Conservation (phyloP, 2,797 vertebrate species). For the Dendrocincla tyrannina region DNA sequence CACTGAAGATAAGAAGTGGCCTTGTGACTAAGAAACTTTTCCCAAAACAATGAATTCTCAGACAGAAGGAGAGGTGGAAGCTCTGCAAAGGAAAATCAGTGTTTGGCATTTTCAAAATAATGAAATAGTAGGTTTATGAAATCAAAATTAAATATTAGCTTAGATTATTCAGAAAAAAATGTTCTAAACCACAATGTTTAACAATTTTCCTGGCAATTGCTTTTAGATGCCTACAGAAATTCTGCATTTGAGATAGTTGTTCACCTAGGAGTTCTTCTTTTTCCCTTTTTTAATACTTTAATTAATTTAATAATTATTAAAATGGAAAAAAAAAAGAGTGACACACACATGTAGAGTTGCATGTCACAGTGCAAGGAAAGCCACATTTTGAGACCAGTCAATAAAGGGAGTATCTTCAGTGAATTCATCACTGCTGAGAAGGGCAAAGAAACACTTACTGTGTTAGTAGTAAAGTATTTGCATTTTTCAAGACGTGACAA, state of each 20-base stretch:
- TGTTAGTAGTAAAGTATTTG: not conserved
- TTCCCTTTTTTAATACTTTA: not conserved
- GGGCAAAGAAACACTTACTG: not conserved
- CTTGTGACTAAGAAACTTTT: not conserved
- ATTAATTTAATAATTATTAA: not conserved
- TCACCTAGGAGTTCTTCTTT: not conserved
- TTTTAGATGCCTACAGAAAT: not conserved
- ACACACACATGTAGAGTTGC: not conserved
- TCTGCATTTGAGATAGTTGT: not conserved
- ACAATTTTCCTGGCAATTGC: not conserved
- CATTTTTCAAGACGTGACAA: not conserved
- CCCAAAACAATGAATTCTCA: not conserved
- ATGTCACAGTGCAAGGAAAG: accelerated
- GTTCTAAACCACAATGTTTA: accelerated
- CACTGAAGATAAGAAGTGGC: not conserved
- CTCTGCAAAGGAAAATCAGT: not conserved
- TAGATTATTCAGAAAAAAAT: not conserved
- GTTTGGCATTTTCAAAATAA: not conserved
- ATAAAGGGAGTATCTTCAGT: not conserved
- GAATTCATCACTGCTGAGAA: not conserved
- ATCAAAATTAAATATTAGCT: not conserved
- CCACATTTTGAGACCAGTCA: not conserved
- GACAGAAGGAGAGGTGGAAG: not conserved
- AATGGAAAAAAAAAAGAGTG: not conserved
- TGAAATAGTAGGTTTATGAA: not conserved